Percentiles rank a stretch among this genome's conserved stretches.
These are phyloP conservation scores for Butorides virescens DNA, from an alignment of 2,113 vertebrate genomes.

Conservation along the genomic window DNA sequence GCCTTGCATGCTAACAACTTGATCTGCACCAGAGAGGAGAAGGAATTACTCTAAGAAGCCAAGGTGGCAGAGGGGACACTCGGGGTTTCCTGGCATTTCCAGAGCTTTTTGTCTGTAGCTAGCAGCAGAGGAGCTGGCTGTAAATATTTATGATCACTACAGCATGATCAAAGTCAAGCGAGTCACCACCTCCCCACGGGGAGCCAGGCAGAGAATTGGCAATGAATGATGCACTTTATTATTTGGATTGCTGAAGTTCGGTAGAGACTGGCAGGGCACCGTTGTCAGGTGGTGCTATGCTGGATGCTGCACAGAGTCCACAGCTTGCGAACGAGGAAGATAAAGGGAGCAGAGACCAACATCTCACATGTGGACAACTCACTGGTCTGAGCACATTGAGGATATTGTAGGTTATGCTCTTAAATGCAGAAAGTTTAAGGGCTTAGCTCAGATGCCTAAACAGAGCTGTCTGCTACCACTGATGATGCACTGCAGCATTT, in stretches of 20 bases:
- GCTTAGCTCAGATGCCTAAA: neutral
- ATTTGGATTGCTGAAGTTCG: neutral
- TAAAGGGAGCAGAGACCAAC: neutral
- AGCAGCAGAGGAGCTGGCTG: neutral
- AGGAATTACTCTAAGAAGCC: neutral
- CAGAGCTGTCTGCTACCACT: neutral
- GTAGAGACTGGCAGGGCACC: neutral
- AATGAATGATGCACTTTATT: neutral
- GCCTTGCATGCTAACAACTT: conserved; percentile 16
- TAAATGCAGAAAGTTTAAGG: neutral
- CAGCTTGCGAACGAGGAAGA: rapidly evolving
- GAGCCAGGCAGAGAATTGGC: neutral
- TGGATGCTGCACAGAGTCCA: neutral
- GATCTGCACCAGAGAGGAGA: neutral
- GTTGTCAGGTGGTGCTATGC: rapidly evolving
- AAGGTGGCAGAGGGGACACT: neutral
- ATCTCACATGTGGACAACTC: neutral
- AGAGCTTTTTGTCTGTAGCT: neutral
- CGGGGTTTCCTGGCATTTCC: conserved; percentile 23
- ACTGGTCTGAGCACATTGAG: neutral
- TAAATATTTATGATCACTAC: conserved; percentile 7
- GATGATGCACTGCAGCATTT: neutral
- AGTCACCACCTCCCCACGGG: neutral
- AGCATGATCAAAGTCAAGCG: neutral
- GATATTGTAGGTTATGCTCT: neutral